Percentiles rank a stretch among this genome's conserved stretches.
Conservation (phyloP, 2,797 vertebrate species). For the Notoglanidium macrostoma region DNA sequence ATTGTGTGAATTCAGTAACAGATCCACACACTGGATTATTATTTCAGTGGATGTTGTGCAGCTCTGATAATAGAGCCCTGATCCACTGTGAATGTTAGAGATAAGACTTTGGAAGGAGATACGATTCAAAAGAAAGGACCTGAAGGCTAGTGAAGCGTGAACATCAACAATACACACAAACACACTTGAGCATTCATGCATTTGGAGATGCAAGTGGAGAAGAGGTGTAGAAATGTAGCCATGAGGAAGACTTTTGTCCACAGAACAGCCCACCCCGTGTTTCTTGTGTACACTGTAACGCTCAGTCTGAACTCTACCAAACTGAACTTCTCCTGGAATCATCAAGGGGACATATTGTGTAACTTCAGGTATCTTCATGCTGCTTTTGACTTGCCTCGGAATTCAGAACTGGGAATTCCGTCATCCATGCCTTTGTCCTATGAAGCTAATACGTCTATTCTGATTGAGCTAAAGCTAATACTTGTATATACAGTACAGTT, state of each 20-base stretch:
- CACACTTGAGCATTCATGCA: not conserved
- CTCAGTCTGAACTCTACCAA: not conserved
- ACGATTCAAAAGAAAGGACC: not conserved
- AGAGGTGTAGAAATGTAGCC: not conserved
- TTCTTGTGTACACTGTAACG: not conserved
- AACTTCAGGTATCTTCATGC: not conserved
- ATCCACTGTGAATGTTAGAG: not conserved
- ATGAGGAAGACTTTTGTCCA: not conserved
- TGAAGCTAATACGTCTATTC: not conserved
- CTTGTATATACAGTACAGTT: not conserved
- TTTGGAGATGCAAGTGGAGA: not conserved
- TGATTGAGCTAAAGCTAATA: not conserved
- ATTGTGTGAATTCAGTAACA: slow-evolving; percentile 10
- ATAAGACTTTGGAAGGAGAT: slow-evolving; percentile 13
- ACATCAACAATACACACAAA: not conserved
- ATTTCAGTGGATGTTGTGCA: not conserved
- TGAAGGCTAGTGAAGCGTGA: not conserved
- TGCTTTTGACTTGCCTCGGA: not conserved
- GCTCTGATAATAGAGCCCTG: slow-evolving; percentile 3
- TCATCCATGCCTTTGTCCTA: not conserved
- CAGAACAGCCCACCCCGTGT: not conserved
- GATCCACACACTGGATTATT: slow-evolving; percentile 20
- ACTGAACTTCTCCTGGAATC: not conserved
- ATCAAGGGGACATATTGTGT: not conserved
- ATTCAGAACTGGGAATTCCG: not conserved